phyloP scores from a whole-genome alignment of 2,113 vertebrate genomes.

The Ameiurus melas region DNA sequence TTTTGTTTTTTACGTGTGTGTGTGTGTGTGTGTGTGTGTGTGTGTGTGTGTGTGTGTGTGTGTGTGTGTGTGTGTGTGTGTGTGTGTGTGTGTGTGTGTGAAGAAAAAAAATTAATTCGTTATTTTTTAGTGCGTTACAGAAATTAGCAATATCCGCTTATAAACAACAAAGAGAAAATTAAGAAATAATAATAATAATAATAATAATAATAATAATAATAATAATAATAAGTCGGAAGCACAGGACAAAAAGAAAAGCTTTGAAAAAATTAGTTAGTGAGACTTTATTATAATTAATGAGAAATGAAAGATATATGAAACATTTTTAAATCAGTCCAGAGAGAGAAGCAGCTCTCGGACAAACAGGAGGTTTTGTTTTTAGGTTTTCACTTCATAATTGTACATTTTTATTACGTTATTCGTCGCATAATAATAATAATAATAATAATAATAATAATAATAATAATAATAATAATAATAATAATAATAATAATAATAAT shows the following conservation, averaged over 20 bases:
- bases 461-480: constrained; percentile 13
- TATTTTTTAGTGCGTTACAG: background rate
- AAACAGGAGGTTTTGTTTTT: background rate
- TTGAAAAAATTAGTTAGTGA: background rate
- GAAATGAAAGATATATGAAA: background rate
- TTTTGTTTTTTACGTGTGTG: background rate
- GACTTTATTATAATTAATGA: background rate
- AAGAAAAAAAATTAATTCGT: background rate
- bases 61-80: too few relatives aligned
- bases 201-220: too few relatives aligned
- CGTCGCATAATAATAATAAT: background rate
- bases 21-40: too few relatives aligned
- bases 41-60: too few relatives aligned
- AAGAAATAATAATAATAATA: too few relatives aligned
- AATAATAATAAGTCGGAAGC: background rate
- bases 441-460: constrained; percentile 9
- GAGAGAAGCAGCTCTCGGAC: background rate
- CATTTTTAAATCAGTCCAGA: background rate
- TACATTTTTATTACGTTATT: background rate
- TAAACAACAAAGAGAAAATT: background rate
- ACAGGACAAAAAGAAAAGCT: background rate
- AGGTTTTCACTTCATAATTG: background rate
- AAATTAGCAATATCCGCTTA: too few relatives aligned
- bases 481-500: background rate
- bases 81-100: too few relatives aligned